Conservation (phyloP, 2,113 vertebrate genomes). For the Cisticola juncidis region DNA sequence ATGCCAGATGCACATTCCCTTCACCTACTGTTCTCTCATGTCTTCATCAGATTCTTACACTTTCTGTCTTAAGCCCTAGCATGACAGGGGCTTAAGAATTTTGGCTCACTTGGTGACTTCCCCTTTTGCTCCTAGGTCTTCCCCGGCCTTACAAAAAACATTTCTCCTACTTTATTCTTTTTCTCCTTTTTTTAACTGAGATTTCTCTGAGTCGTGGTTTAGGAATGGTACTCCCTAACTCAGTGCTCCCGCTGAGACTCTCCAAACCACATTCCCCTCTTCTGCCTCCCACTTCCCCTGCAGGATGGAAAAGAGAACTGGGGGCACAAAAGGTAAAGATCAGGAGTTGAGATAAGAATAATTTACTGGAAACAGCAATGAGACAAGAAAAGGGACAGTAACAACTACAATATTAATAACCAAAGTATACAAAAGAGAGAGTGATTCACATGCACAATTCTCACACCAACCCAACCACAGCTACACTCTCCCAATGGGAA, state of each 20-base stretch:
- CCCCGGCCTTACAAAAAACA: neutral
- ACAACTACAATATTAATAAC: neutral
- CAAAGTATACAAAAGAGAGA: neutral
- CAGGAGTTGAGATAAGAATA: neutral
- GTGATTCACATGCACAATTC: neutral
- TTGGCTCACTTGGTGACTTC: neutral
- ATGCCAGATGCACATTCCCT: neutral
- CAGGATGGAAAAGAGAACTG: neutral
- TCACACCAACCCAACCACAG: neutral
- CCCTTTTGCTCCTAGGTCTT: neutral
- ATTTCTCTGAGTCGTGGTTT: neutral
- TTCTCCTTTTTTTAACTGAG: neutral
- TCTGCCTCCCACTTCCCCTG: neutral
- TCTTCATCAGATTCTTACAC: neutral
- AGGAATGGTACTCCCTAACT: neutral
- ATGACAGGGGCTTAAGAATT: neutral
- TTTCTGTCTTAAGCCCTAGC: neutral
- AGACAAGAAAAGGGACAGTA: neutral
- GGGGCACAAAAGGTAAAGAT: neutral
- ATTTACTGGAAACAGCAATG: neutral
- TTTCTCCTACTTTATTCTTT: neutral
- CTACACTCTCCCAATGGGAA: fast-evolving
- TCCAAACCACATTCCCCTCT: neutral
- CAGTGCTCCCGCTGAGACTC: neutral
- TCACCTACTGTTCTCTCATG: neutral